Evolutionary conservation across 35 echinoderm and acorn worm genomes (phyloP), one percentile per base, ranked within the genome.

Genomic region (Chiridota heheva): DNA sequence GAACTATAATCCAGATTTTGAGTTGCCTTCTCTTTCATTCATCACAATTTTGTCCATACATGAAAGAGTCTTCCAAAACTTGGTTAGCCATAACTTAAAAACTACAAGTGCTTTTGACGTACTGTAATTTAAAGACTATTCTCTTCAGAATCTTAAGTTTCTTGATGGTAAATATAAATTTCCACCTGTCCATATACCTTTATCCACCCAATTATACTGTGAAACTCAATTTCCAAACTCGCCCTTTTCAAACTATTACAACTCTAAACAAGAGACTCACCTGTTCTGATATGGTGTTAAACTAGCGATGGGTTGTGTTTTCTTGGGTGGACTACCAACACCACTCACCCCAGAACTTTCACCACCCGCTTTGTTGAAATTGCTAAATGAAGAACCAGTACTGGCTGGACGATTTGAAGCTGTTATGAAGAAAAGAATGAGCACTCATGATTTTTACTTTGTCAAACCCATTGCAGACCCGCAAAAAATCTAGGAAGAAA

Each of bases 201-300:
- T 28, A 8, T 32, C 63, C 26, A 77, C 2, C 5, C 68, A 55
- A 30, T 29, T 48, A 5, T 60, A 18, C 3, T 17, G 8, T 29
- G 8, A 46, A 16, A 46, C 22, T 17, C 42, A 47, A 46, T 29
- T 33, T 0, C 0, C 1, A 1, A 5, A n/a, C n/a, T n/a, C n/a
- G n/a, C n/a, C n/a, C n/a, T n/a, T n/a, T n/a, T n/a, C n/a, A n/a
- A n/a, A n/a, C n/a, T n/a, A n/a, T n/a, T n/a, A n/a, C n/a, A n/a
- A n/a, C n/a, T n/a, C n/a, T n/a, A n/a, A n/a, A n/a, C n/a, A n/a
- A n/a, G n/a, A n/a, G n/a, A 74, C 60, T 13, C 31, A 97, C 94
- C 94, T 97, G 80, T 97, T 97, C 39, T 97, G 94, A 62, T 97
- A 97, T 7, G 94, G 94, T 5, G 88, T 97, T 0, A 97, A 71